phyloP scores from a whole-genome alignment of 1,140 invertebrate species.

The Ceratosolen solmsi region DNA sequence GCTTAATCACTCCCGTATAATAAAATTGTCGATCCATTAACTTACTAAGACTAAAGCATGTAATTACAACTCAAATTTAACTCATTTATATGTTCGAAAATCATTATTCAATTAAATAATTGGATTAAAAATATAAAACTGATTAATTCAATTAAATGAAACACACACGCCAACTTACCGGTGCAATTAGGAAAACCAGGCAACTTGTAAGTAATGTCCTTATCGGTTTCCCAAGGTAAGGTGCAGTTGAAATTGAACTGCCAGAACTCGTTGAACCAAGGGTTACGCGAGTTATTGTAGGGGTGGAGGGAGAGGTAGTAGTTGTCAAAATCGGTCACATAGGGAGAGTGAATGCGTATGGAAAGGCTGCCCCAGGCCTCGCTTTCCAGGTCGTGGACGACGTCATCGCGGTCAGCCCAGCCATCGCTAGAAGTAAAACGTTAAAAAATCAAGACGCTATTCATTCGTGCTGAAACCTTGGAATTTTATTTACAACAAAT shows the following conservation, averaged over 20 bases:
- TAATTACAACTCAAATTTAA: too few species aligned
- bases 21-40: too few species aligned
- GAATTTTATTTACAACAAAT: too few species aligned
- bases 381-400: conserved; percentile 79
- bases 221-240: conserved; percentile 64
- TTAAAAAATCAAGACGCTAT: neutral
- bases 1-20: too few species aligned
- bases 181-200: conserved; percentile 61
- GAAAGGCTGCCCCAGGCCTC: conserved; percentile 84
- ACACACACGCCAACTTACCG: conserved; percentile 55
- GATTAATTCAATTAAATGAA: neutral
- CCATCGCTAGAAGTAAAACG: conserved; percentile 77
- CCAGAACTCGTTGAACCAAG: conserved; percentile 87
- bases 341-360: conserved; percentile 83
- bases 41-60: too few species aligned
- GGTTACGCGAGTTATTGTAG: conserved; percentile 79
- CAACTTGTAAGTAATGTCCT: conserved; percentile 51
- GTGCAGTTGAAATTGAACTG: conserved; percentile 80
- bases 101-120: too few species aligned
- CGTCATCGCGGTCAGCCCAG: conserved; percentile 84
- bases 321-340: conserved; percentile 79
- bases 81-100: too few species aligned
- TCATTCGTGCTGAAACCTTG: neutral
- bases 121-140: too few species aligned
- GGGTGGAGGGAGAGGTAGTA: conserved; percentile 82